phyloP scores from a whole-genome alignment of 2,797 vertebrate genomes.

The Enteromius paludinosus region DNA sequence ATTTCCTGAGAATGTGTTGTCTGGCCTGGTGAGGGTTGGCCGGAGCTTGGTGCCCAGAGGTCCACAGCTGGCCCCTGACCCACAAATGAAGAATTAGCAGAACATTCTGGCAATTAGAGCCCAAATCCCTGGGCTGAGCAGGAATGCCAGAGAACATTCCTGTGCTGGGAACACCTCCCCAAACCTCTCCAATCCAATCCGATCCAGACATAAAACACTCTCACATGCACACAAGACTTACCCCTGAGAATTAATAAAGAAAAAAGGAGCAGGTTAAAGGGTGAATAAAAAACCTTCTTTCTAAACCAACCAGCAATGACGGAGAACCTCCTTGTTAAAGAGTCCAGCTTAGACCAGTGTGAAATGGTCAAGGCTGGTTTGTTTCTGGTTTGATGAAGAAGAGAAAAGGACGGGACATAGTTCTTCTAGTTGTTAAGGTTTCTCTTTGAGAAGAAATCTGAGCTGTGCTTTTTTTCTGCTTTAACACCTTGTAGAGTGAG shows the following conservation, averaged over 20 bases:
- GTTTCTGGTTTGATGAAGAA: not conserved
- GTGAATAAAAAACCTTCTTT: slow-evolving; percentile 5
- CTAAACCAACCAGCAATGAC: not conserved
- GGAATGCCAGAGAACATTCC: slow-evolving; percentile 48
- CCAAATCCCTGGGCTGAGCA: slow-evolving; percentile 55
- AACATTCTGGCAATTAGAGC: slow-evolving; percentile 67
- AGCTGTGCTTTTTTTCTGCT: slow-evolving; percentile 17
- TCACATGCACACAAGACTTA: slow-evolving; percentile 1
- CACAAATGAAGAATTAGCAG: slow-evolving; percentile 67
- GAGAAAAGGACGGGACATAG: not conserved
- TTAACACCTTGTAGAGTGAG: slow-evolving; percentile 6
- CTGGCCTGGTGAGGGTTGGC: slow-evolving; percentile 36
- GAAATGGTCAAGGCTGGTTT: not conserved
- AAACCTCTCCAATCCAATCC: slow-evolving; percentile 27
- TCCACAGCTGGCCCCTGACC: slow-evolving; percentile 66
- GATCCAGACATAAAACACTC: slow-evolving; percentile 42
- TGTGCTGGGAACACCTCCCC: slow-evolving; percentile 45
- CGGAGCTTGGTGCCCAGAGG: slow-evolving; percentile 44
- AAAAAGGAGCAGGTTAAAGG: not conserved
- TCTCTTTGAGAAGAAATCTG: slow-evolving; percentile 12
- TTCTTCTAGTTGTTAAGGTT: not conserved
- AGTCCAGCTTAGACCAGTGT: not conserved
- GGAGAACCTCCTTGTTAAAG: not conserved
- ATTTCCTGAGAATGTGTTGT: not conserved
- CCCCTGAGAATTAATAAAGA: slow-evolving; percentile 42